phyloP scores from a whole-genome alignment of 2,797 vertebrate species.

The Apogon talboti region DNA sequence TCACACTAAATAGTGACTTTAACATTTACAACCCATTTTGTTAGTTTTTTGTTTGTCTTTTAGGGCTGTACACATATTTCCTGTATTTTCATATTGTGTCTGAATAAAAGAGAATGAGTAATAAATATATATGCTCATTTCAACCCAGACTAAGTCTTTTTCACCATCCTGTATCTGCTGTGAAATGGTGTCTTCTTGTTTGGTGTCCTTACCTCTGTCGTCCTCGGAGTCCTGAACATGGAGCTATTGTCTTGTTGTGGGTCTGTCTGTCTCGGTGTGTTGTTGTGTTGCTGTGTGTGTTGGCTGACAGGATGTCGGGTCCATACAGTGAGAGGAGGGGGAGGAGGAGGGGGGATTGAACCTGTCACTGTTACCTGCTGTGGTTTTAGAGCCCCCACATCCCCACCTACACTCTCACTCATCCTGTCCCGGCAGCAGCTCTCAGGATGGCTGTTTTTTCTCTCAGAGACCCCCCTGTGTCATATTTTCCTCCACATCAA shows the following conservation, averaged over 20 bases:
- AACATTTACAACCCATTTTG: too few relatives aligned
- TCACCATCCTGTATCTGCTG: not conserved
- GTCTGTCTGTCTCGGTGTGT: constrained; percentile 31
- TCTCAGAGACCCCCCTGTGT: constrained; percentile 69
- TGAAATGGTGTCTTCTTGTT: not conserved
- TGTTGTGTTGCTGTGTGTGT: constrained; percentile 35
- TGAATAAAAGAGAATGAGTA: too few relatives aligned
- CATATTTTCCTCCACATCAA: constrained; percentile 70
- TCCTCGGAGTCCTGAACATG: constrained; percentile 22
- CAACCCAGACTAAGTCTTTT: too few relatives aligned
- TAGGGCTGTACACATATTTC: too few relatives aligned
- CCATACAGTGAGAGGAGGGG: constrained; percentile 71
- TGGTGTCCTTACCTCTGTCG: constrained; percentile 36
- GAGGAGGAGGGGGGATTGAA: constrained; percentile 74
- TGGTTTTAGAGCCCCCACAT: constrained; percentile 84
- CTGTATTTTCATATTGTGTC: too few relatives aligned
- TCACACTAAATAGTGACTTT: too few relatives aligned
- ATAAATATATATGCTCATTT: too few relatives aligned
- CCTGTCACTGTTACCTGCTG: constrained; percentile 75
- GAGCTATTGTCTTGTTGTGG: constrained; percentile 31
- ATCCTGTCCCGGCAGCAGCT: constrained; percentile 76
- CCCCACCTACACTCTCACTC: constrained; percentile 78
- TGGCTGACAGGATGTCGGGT: constrained; percentile 84
- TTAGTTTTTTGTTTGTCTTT: too few relatives aligned
- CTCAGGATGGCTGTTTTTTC: constrained; percentile 68